Conservation (phyloP, 1,140 invertebrate species). For the Sminthurides bifidus region DNA sequence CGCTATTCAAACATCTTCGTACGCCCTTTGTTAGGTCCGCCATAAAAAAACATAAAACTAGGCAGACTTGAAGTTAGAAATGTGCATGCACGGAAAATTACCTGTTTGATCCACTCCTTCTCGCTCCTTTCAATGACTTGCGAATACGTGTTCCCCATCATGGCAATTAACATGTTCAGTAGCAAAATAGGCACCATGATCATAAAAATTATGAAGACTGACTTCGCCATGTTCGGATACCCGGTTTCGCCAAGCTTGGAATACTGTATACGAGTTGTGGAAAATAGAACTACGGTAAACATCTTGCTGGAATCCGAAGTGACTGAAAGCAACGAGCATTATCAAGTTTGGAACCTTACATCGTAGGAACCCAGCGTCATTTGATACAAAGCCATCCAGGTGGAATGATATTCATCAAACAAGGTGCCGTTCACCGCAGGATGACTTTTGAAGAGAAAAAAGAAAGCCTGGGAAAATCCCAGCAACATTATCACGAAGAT, state of each 20-base stretch:
- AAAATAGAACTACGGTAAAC: slow-evolving; percentile 5
- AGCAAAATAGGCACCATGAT: slow-evolving; percentile 90
- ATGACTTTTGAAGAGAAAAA: slow-evolving; percentile 88
- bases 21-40: background rate
- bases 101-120: slow-evolving; percentile 97
- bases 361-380: slow-evolving; percentile 96
- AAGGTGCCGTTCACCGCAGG: slow-evolving; percentile 63
- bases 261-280: slow-evolving; percentile 57
- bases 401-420: slow-evolving; percentile 72
- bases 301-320: background rate
- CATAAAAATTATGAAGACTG: slow-evolving; percentile 94
- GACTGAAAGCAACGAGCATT: background rate
- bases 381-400: slow-evolving; percentile 95
- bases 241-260: slow-evolving; percentile 73
- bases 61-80: too few relatives aligned
- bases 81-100: too few relatives aligned
- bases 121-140: slow-evolving; percentile 96
- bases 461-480: slow-evolving; percentile 93
- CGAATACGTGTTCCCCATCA: slow-evolving; percentile 98
- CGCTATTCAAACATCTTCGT: background rate
- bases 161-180: slow-evolving; percentile 96
- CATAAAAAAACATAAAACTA: too few relatives aligned
- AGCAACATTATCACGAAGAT: slow-evolving; percentile 88
- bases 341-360: slow-evolving; percentile 50
- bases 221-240: slow-evolving; percentile 81